Base-by-base conservation (phyloP, 2,797 vertebrate genomes). In the Hapalemur alaotrensis region DNA sequence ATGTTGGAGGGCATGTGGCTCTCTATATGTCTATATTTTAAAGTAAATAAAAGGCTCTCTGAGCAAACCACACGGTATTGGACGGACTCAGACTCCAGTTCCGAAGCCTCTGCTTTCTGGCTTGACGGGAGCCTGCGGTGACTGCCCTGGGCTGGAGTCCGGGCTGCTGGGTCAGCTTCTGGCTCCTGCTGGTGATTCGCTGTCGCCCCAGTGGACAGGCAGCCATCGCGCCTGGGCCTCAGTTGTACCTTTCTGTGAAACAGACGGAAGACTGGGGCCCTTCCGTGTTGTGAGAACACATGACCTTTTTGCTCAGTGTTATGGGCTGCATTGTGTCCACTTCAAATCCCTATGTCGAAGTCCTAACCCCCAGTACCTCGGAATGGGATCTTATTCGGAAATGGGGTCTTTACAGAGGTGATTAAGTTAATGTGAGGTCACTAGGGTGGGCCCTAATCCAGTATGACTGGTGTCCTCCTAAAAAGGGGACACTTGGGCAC, bases 41-140 rank as follows among this genome's bases (percentile, higher is more conserved):
- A 97, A 98, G 96, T 95, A 97, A 98, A 97, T 98, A 96, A 97
- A 97, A 95, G 96, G 84, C 89, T 97, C 72, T 95, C 13, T 2
- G 93, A 95, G 76, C 63, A 93, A 98, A 98, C 98, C 98, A 98
- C 97, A 98, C 0, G 12, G 70, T 78, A 28, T 94, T 97, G 95
- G 98, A 97, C 48, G 63, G 89, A 80, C 84, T 96, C 43, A 14
- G 86, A 73, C 57, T 57, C 83, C 67, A 23, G 57, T 85, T 86
- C 93, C 0, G 57, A 98, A 95, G 89, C 93, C 94, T 96, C 76
- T 85, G 96, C 46, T 50, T 97, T 96, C 95, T 96, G 94, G 96
- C 96, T 95, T 95, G 72, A 46, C 8, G 78, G 83, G 86, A 97
- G 93, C 83, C 92, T 97, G 97, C 75, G 97, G 98, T 97, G 97